phyloP scores from a whole-genome alignment of 2,113 vertebrate genomes.

The Neomonachus schauinslandi region DNA sequence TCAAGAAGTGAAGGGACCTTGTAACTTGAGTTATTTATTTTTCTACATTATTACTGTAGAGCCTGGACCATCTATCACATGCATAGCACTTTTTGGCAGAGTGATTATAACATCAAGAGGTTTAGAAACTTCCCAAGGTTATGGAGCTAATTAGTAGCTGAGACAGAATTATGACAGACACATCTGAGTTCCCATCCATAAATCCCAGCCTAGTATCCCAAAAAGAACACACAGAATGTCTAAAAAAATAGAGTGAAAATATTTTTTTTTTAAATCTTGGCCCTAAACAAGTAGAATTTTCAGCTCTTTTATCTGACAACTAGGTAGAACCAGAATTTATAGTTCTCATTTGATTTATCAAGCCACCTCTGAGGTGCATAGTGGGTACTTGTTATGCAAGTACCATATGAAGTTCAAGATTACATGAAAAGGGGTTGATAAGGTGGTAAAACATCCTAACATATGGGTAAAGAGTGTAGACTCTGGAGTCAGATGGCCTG shows the following conservation, averaged over 20 bases:
- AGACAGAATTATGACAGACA: background rate
- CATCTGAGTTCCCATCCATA: background rate
- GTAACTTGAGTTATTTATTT: background rate
- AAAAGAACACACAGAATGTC: background rate
- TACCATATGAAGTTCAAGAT: background rate
- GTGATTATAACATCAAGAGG: background rate
- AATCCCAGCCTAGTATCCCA: background rate
- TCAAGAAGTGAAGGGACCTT: background rate
- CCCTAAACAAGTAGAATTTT: background rate
- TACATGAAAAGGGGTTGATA: background rate
- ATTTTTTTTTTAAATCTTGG: background rate
- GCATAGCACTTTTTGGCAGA: background rate
- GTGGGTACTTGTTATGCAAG: background rate
- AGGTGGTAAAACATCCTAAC: background rate
- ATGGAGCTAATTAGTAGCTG: background rate
- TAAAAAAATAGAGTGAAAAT: background rate
- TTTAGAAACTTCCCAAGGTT: background rate
- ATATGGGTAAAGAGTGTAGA: background rate
- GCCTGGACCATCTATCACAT: background rate
- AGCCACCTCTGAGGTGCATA: background rate
- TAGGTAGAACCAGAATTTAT: background rate
- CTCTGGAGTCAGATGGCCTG: background rate
- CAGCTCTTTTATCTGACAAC: background rate
- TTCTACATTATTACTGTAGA: background rate
- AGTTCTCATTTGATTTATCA: background rate